Evolutionary conservation across 2,888 invertebrate genomes (phyloP).

Genomic region (Anoncus sp.): DNA sequence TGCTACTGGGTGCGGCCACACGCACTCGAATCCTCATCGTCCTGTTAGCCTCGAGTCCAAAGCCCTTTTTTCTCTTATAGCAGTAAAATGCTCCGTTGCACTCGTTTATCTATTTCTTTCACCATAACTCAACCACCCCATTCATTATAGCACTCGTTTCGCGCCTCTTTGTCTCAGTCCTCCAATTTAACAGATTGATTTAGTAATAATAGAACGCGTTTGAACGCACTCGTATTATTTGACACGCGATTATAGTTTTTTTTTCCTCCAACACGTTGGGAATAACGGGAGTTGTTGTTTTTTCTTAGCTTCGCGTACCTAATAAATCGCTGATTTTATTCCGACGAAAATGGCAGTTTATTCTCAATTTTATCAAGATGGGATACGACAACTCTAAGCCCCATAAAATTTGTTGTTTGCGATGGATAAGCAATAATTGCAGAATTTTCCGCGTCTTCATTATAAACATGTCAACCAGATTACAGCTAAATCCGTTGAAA

Average conservation of each 20-base stretch:
- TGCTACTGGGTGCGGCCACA: constrained; percentile 71
- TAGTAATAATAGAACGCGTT: constrained; percentile 15
- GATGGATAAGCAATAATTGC: not conserved
- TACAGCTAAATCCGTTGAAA: not conserved
- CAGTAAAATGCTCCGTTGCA: constrained; percentile 44
- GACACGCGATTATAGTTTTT: too few relatives aligned
- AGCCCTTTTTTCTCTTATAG: constrained; percentile 38
- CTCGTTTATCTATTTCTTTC: constrained; percentile 64
- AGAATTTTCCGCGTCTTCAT: not conserved
- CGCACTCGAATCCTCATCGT: constrained; percentile 53
- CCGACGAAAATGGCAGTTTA: too few relatives aligned
- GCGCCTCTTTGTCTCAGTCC: constrained; percentile 46
- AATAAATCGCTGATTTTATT: too few relatives aligned
- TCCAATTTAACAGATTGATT: constrained; percentile 78
- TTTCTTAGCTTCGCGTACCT: too few relatives aligned
- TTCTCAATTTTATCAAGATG: too few relatives aligned
- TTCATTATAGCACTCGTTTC: constrained; percentile 50
- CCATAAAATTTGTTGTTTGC: too few relatives aligned
- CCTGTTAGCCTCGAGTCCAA: constrained; percentile 24
- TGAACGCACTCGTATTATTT: not conserved
- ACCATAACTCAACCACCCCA: constrained; percentile 51
- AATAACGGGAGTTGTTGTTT: too few relatives aligned
- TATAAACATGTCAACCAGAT: not conserved
- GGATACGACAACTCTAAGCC: too few relatives aligned
- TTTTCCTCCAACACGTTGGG: too few relatives aligned